Evolutionary conservation across 23 tunicate genomes (phyloP).

Genomic region (Ciona savignyi): DNA sequence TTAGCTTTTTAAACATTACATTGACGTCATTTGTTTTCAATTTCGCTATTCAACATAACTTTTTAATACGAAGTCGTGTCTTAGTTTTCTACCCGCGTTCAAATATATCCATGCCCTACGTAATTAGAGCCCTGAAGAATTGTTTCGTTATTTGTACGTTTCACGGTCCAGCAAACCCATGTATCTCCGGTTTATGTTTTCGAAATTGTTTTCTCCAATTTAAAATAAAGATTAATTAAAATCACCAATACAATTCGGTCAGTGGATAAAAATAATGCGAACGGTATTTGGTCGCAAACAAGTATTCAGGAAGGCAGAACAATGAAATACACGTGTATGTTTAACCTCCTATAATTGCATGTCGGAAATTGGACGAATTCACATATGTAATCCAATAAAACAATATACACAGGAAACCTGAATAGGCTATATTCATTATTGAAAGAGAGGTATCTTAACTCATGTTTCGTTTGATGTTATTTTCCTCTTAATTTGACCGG

Average conservation of each 20-base stretch:
- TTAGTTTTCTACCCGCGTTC: not conserved
- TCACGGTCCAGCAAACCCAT: not conserved
- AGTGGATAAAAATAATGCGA: not conserved
- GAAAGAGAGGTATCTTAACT: too few relatives aligned
- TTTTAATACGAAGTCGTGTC: not conserved
- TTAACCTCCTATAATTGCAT: too few relatives aligned
- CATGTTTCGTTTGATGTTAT: not conserved
- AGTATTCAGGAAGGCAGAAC: not conserved
- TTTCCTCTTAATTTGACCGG: too few relatives aligned
- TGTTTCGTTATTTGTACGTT: not conserved
- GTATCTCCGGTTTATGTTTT: not conserved
- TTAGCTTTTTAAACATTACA: not conserved
- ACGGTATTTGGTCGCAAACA: not conserved
- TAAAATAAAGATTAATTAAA: not conserved
- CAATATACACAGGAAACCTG: too few relatives aligned
- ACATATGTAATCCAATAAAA: too few relatives aligned
- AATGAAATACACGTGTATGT: not conserved
- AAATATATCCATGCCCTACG: not conserved
- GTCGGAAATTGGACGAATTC: too few relatives aligned
- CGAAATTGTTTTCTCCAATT: not conserved
- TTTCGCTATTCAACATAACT: not conserved
- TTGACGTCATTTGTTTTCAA: not conserved
- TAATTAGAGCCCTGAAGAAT: not conserved
- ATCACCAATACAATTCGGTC: not conserved
- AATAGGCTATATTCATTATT: too few relatives aligned